Base-by-base conservation (phyloP, 1,140 invertebrate species). In the Zaprionus camerounensis region DNA sequence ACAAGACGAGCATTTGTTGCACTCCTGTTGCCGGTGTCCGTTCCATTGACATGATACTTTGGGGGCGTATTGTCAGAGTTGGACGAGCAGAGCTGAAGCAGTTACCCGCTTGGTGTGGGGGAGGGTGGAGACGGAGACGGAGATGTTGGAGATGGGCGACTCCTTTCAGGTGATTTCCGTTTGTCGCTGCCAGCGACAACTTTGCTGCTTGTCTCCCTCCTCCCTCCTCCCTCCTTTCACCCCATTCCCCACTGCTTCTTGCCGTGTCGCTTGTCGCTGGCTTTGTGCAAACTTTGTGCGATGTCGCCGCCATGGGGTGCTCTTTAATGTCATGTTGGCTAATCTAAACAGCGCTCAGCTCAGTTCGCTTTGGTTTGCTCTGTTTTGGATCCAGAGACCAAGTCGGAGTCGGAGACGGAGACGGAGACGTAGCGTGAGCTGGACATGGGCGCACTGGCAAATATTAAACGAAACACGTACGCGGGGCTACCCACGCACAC, bases 381-480 rank as follows among this genome's bases (percentile, higher is more conserved):
- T 11, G n/a, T 20, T 49, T 70, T 44, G 28, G 46, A 55, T 13
- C 3, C 2, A 49, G 46, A 22, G n/a, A 38, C 17, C 11, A 2
- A 49, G 17, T 11, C 46, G 11, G 5, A 58, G 58, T 0, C 17
- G 17, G 1, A 17, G 17, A 17, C 17, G 17, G 5, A 20, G 20
- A 20, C 31, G 24, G 17, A 36, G 53, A 53, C 61, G 28, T 31
- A 61, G 20, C 7, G 31, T 12, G 26, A 28, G n/a, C 31, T 58
- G 70, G 63, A 55, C 72, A 62, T 57, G 63, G 53, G 24, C 22
- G 51, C 17, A 17, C 34, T 63, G 20, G 41, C 36, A 31, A 68
- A 63, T 63, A 51, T 56, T 82, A 82, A 82, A 76, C 80, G 80
- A 82, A 71, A 75, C 80, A 82, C 80, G 80, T 82, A 75, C 80